Conservation (phyloP, 2,113 vertebrate genomes). For the Neolamprologus ventralis region DNA sequence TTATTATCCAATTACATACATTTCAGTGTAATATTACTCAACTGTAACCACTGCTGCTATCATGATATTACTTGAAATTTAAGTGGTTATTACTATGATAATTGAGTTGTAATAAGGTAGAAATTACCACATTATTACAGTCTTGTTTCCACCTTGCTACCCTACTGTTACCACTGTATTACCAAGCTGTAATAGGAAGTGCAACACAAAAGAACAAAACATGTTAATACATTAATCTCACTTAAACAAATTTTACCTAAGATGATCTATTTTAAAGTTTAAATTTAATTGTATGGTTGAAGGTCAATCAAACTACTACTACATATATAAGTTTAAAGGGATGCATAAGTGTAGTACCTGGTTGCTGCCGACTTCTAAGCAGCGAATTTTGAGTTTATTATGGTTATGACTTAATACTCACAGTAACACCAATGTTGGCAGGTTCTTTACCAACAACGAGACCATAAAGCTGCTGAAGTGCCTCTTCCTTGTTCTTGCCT, state of each 20-base stretch:
- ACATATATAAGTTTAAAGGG: background rate
- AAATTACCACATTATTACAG: background rate
- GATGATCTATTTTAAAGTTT: background rate
- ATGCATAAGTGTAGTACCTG: background rate
- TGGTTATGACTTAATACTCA: conserved; percentile 53
- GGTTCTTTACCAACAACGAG: conserved; percentile 82
- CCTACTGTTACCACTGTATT: background rate
- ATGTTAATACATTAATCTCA: background rate
- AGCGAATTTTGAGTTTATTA: background rate
- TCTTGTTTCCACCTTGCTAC: background rate
- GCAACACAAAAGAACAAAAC: background rate
- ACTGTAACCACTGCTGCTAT: background rate
- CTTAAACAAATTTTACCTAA: background rate
- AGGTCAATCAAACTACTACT: background rate
- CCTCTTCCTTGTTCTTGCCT: conserved; percentile 73
- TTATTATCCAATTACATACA: background rate
- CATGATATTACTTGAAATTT: background rate
- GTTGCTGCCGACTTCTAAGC: background rate
- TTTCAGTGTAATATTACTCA: background rate
- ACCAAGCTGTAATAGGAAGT: background rate
- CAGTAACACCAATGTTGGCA: conserved; percentile 66
- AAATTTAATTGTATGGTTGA: background rate
- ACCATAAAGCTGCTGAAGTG: conserved; percentile 66
- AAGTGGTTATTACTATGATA: background rate
- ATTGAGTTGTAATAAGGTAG: background rate